phyloP scores from a whole-genome alignment of 2,113 vertebrate genomes.

The Microcebus tavaratra region DNA sequence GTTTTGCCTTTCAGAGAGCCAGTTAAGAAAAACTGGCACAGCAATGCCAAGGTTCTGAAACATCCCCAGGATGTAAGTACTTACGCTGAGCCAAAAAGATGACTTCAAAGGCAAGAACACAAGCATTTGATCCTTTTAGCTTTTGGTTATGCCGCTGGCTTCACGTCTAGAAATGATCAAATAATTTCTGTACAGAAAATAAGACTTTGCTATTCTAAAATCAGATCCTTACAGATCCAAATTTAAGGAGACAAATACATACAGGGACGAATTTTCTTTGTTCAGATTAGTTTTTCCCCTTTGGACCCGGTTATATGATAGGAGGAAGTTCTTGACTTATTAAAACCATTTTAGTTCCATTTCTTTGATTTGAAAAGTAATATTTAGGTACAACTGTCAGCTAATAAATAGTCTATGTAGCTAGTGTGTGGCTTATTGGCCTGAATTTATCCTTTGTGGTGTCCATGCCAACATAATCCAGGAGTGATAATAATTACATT shows the following conservation, averaged over 20 bases:
- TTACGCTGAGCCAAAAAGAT: constrained; percentile 76
- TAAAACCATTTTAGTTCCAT: constrained; percentile 47
- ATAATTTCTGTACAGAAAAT: constrained; percentile 72
- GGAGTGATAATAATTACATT: not conserved
- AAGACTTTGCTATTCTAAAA: constrained; percentile 70
- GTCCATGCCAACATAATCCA: not conserved
- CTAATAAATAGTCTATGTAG: not conserved
- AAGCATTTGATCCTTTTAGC: constrained; percentile 76
- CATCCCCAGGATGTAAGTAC: constrained; percentile 66
- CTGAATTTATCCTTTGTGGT: not conserved
- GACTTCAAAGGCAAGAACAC: constrained; percentile 68
- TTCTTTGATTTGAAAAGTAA: constrained; percentile 24
- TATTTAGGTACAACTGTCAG: constrained; percentile 11
- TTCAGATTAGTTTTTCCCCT: not conserved
- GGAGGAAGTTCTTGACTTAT: constrained; percentile 33
- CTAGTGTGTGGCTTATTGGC: not conserved
- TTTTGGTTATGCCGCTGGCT: constrained; percentile 68
- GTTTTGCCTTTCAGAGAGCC: constrained; percentile 23
- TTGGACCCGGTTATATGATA: constrained; percentile 51
- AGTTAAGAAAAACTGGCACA: constrained; percentile 68
- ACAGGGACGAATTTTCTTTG: not conserved
- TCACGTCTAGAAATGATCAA: constrained; percentile 77
- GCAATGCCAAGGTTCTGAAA: constrained; percentile 51
- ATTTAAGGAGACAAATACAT: constrained; percentile 52
- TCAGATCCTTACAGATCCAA: constrained; percentile 21